phyloP scores from a whole-genome alignment of 2,888 invertebrate species.

The Melanchra persicariae region DNA sequence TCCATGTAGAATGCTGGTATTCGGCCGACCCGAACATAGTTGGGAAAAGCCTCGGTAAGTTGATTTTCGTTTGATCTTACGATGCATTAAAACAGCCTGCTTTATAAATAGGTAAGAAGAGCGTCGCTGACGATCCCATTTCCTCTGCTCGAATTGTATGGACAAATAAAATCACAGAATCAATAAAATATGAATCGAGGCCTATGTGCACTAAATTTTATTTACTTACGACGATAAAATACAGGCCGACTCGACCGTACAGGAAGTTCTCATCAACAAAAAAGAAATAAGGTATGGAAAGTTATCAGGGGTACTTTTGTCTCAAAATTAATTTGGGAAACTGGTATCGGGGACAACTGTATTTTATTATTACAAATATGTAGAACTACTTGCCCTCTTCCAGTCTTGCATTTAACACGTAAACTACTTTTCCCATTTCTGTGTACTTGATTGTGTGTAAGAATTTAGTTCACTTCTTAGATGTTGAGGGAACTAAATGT shows the following conservation, averaged over 20 bases:
- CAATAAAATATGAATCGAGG: slow-evolving; percentile 59
- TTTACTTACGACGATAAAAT: slow-evolving; percentile 62
- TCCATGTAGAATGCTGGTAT: not conserved
- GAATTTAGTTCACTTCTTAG: not conserved
- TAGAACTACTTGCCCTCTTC: slow-evolving; percentile 10
- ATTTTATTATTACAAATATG: slow-evolving; percentile 57
- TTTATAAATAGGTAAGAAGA: not conserved
- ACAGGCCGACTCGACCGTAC: slow-evolving; percentile 56
- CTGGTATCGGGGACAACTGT: slow-evolving; percentile 47
- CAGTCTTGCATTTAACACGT: slow-evolving; percentile 33
- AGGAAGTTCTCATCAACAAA: slow-evolving; percentile 64
- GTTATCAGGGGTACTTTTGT: slow-evolving; percentile 62
- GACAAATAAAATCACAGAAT: slow-evolving; percentile 52
- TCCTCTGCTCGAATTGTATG: slow-evolving; percentile 10
- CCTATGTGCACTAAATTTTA: slow-evolving; percentile 62
- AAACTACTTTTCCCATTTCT: slow-evolving; percentile 11
- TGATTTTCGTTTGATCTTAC: not conserved
- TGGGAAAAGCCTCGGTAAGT: not conserved
- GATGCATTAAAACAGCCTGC: not conserved
- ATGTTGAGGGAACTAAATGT: not conserved
- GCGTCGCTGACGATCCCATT: slow-evolving; percentile 7
- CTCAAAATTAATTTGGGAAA: slow-evolving; percentile 58
- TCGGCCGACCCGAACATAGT: not conserved
- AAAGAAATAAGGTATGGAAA: slow-evolving; percentile 62
- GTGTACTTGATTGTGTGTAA: not conserved